Base-by-base conservation (phyloP, 2,888 invertebrate species). In the Pterostichus niger region DNA sequence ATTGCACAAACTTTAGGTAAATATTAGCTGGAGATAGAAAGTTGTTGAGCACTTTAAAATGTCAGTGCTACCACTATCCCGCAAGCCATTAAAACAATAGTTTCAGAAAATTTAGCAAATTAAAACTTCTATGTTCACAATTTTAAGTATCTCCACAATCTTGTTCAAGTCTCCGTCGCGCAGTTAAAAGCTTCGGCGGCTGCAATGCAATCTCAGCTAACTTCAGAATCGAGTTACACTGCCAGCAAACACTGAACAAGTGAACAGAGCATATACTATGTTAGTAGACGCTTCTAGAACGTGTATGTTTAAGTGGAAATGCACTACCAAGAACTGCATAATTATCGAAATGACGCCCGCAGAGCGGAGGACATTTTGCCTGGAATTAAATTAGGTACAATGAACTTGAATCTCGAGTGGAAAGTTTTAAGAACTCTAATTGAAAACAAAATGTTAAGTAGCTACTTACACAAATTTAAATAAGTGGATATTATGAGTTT, bases 61-160 rank as follows among this genome's bases (percentile, higher is more conserved):
- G 2, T 13, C 9, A 59, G 59, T 17, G 35, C 24, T 24, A 24
- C n/a, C 35, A 64, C 64, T 64, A 64, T 33, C 31, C 64, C 64
- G 13, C 64, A 64, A 64, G 59, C 64, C 64, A 64, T 64, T 64
- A 64, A 64, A 64, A 64, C 64, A 64, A 64, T 64, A 64, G 64
- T 64, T 40, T 64, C 31, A 24, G 64, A 35, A 35, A 64, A 64
- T 64, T 64, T 64, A 64, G 64, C 64, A 64, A 64, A 64, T 64
- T 64, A 64, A 64, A 64, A 64, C 64, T 40, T 64, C n/a, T 64
- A 64, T 64, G 64, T 64, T 64, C 64, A 64, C 64, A 64, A 64
- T 64, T 64, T 64, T 64, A 71, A 71, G 49, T 49, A 71, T 71
- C 71, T 71, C 71, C 24, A 24, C 71, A 71, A 71, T 71, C 49